phyloP scores from a whole-genome alignment of 2,888 invertebrate species.

The Gymnosoma rotundatum region DNA sequence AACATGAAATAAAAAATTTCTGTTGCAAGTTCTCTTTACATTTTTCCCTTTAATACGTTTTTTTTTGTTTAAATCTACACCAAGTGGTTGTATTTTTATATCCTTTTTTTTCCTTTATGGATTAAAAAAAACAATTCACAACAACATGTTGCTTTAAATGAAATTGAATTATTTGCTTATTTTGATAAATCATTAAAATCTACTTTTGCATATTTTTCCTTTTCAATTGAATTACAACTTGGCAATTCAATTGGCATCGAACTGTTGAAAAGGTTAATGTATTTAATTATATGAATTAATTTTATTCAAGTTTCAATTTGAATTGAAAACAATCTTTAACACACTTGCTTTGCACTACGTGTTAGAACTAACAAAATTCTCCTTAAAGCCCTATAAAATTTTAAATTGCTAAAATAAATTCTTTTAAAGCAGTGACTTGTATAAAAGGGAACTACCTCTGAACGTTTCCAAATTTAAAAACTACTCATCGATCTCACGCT shows the following conservation, averaged over 20 bases:
- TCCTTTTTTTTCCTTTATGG: neutral
- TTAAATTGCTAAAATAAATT: too few species aligned
- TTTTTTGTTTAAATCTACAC: slow-evolving; percentile 24
- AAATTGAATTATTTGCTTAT: slow-evolving; percentile 79
- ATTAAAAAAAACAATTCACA: slow-evolving; percentile 15
- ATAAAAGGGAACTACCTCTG: too few species aligned
- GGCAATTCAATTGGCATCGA: slow-evolving; percentile 30
- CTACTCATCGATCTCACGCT: too few species aligned
- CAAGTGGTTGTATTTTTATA: slow-evolving; percentile 50
- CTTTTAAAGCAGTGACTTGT: too few species aligned
- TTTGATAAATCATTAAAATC: slow-evolving; percentile 78
- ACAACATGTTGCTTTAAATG: slow-evolving; percentile 66
- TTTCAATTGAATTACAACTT: slow-evolving; percentile 32
- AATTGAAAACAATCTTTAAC: too few species aligned
- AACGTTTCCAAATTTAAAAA: too few species aligned
- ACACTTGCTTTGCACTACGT: too few species aligned
- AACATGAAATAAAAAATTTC: neutral
- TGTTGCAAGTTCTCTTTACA: slow-evolving; percentile 28
- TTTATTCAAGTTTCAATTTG: too few species aligned
- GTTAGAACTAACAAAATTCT: too few species aligned
- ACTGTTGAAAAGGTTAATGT: neutral
- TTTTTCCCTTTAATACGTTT: neutral
- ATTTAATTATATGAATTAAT: too few species aligned
- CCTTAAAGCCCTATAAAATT: too few species aligned
- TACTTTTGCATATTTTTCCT: slow-evolving; percentile 38